Base-by-base conservation (phyloP, 2,113 vertebrate genomes). In the Ardeotis arabs region DNA sequence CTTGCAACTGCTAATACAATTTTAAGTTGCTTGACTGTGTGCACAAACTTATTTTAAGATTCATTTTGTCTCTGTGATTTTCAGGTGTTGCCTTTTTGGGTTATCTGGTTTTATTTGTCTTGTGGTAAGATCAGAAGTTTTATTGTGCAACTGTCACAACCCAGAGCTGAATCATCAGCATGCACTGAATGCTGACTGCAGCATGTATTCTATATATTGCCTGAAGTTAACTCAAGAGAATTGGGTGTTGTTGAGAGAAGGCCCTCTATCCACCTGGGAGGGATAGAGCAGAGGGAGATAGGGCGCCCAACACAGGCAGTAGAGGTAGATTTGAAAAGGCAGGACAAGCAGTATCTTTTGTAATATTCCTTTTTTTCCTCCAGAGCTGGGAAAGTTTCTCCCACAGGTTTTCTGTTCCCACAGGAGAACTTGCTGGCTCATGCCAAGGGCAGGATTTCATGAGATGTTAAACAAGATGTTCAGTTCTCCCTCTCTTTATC, bases 251-350 rank as follows among this genome's bases (percentile, higher is more conserved):
- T 9, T 50, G 35, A 49, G 31, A 79, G 41, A 88, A 80, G 44
- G 39, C 37, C 74, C 15, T 62, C 62, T 67, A 8, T 50, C 45
- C 56, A 56, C 1, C n/a, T 41, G 25, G 27, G 41, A 49, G 13
- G 41, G 41, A 41, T 41, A 41, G 41, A 66, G 33, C 18, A 68
- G n/a, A 11, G 24, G 15, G 16, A 87, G 27, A 24, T 12, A 55
- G 28, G 23, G 17, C 1, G 0, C 31, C 19, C n/a, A 55, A 25
- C 16, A 62, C 41, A 68, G 20, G 20, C 18, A n/a, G 25, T 2
- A 75, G 62, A 59, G 33, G 15, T 49, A 52, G 39, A 13, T 52
- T 84, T 87, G 77, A 72, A 89, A 81, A 82, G n/a, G 12, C 15
- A 76, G 62, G 22, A 84, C 16, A 86, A 29, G 18, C 29, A 86